These are phyloP conservation scores for Eristalis intricaria DNA, from an alignment of 2,888 invertebrate genomes.

Conservation along the genomic window DNA sequence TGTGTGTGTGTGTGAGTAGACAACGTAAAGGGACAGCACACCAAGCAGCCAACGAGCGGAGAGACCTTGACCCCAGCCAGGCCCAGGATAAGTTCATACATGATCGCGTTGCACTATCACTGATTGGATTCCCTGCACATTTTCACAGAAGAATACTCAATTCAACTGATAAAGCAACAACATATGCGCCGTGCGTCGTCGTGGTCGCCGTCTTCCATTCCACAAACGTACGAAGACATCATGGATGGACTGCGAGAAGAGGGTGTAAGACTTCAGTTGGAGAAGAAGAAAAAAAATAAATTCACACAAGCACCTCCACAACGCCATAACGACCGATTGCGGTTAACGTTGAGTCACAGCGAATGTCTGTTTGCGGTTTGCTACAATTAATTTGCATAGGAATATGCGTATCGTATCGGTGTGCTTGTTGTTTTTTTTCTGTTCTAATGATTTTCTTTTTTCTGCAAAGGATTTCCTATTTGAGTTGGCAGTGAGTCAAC, in stretches of 20 bases:
- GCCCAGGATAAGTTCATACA: conserved; percentile 57
- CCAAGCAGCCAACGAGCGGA: too few relatives aligned
- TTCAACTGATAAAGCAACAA: conserved; percentile 65
- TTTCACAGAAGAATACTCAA: conserved; percentile 56
- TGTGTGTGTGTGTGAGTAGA: conserved; percentile 43
- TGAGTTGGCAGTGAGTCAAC: background rate
- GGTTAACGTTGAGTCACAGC: background rate
- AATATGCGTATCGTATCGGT: background rate
- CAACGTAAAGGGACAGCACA: background rate
- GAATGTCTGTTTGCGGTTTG: background rate
- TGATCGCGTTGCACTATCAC: conserved; percentile 25
- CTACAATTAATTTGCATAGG: background rate
- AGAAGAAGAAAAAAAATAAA: background rate
- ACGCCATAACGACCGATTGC: background rate
- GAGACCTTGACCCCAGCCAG: conserved; percentile 67
- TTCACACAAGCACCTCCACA: background rate
- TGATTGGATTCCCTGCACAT: conserved; percentile 44
- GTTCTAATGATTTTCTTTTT: too few relatives aligned
- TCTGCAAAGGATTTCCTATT: background rate
- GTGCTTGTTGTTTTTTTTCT: background rate
- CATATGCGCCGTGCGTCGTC: conserved; percentile 30
- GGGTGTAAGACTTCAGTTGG: background rate
- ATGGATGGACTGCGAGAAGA: background rate
- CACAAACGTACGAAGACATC: background rate
- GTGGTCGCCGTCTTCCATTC: background rate